Evolutionary conservation across 2,888 invertebrate species (phyloP), one percentile per base, ranked within the genome.

Genomic region (Daptonema setosum): DNA sequence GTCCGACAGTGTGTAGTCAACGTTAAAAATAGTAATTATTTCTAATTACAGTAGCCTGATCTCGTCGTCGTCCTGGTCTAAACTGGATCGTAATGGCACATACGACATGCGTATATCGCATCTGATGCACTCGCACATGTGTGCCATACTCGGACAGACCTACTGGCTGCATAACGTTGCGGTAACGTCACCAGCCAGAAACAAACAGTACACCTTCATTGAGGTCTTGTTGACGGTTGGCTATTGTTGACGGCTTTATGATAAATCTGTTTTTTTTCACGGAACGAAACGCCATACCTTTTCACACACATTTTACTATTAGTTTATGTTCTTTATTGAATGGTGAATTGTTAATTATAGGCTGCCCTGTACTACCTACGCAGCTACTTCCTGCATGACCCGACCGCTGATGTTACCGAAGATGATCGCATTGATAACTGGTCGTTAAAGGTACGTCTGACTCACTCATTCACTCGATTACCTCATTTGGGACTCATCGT

Each of bases 321-420:
- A n/a, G n/a, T n/a, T n/a, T n/a, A n/a, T n/a, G n/a, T n/a, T n/a
- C n/a, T 35, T 35, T 35, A 17, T 35, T 8, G 35, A 35, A 35
- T 35, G 8, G 35, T 35, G 35, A 8, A 8, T 35, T 35, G 8
- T 35, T 35, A 35, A 41, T 55, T 61, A 26, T 57, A 62, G 62
- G 63, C 63, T 35, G 60, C 66, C 8, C 74, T 87, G 57, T 84
- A 85, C 71, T 86, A 81, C 69, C 79, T 85, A 0, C 76, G 86
- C 52, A 83, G 84, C 57, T 85, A 81, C 69, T 83, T 82, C 71
- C 80, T 82, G 17, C 80, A 81, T 70, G 73, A 82, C 47, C 81
- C 81, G 60, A 80, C 80, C 66, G 75, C 79, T 65, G 76, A 79
- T 62, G 25, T 22, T 17, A 11, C 25, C 26, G 11, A 3, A 26